Base-by-base conservation (phyloP, 1,140 invertebrate species). In the Drosophila navojoa region DNA sequence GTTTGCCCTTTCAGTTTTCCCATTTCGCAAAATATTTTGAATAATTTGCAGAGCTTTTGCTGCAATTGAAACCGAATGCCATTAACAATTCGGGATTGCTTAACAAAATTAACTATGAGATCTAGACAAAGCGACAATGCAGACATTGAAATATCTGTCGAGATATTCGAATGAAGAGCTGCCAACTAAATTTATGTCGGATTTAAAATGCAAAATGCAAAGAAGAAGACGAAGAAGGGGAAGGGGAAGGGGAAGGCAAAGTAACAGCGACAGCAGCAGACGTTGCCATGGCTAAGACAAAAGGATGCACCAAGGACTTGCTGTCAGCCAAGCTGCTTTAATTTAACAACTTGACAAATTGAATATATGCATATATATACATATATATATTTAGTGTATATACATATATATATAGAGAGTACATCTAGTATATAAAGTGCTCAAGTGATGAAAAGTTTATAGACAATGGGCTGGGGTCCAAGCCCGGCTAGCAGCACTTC, bases 331-430 rank as follows among this genome's bases (percentile, higher is more conserved):
- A 76, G 64, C 53, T 68, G 61, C 64, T 73, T 73, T 73, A 63
- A 86, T 86, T 87, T 79, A 73, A 76, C 82, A 87, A 69, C 60
- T 87, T 86, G 79, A 86, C 82, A 86, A 87, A 86, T 86, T 86
- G 82, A 87, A 87, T 81, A 71, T 78, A 73, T 70, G 50, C 60
- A 7, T 49, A 32, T 53, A 68, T 35, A 49, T 81, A 71, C 71
- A 76, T 70, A 47, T 66, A 10, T 58, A 57, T 38, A 38, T 16
- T 16, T 42, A 62, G 44, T 9, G 2, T 6, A 9, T 35, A 29
- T 81, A 71, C 71, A 76, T 70, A 47, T 66, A 10, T 58, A 57
- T 38, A 58, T 1, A 22, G 19, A 58, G 19, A 22, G 19, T 35
- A 35, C 7, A 35, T 35, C 32, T 35, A 2, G 67, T 42, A 49